phyloP scores from a whole-genome alignment of 2,797 vertebrate species.

The Falco peregrinus region DNA sequence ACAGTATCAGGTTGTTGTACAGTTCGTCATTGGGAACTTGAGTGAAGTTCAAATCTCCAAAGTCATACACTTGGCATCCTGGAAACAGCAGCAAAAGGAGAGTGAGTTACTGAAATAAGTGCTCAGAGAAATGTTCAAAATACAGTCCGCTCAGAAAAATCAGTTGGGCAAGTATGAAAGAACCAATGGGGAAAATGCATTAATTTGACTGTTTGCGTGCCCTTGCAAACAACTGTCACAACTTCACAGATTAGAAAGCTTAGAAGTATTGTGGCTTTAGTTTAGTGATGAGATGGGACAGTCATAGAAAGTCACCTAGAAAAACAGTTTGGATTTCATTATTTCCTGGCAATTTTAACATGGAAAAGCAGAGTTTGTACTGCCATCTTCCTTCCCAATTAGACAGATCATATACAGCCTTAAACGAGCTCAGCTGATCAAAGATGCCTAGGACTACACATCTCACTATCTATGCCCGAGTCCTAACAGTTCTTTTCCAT shows the following conservation, averaged over 20 bases:
- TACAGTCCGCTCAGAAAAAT: not conserved
- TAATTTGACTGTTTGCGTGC: not conserved
- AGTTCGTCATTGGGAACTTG: constrained; percentile 87
- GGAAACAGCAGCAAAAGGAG: constrained; percentile 21
- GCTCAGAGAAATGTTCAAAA: not conserved
- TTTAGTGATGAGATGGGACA: not conserved
- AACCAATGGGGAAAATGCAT: not conserved
- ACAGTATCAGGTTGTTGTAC: constrained; percentile 86
- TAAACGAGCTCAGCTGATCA: not conserved
- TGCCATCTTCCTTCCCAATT: not conserved
- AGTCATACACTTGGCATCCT: constrained; percentile 92
- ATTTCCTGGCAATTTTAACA: not conserved
- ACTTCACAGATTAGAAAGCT: not conserved
- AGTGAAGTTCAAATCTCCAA: constrained; percentile 91
- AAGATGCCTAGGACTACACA: not conserved
- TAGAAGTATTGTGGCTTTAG: not conserved
- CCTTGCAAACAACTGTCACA: not conserved
- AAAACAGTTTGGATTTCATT: not conserved
- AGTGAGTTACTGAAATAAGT: not conserved
- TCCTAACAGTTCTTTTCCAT: not conserved
- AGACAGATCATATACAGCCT: not conserved
- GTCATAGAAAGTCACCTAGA: not conserved
- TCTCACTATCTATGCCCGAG: not conserved
- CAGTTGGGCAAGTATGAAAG: not conserved
- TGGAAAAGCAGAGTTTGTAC: not conserved